phyloP scores from a whole-genome alignment of 2,888 invertebrate genomes.

The Agrotis exclamationis region DNA sequence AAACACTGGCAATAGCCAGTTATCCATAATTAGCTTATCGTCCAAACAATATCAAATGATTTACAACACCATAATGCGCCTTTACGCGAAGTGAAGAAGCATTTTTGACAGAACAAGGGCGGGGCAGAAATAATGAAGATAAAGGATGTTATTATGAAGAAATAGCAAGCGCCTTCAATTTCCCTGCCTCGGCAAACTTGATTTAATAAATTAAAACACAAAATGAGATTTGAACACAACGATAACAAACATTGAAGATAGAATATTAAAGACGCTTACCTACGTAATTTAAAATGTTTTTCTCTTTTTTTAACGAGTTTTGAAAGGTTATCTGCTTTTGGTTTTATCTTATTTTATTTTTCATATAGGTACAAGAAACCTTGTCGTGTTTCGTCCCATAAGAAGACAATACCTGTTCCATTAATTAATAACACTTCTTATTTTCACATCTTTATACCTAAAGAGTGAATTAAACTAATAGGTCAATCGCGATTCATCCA shows the following conservation, averaged over 20 bases:
- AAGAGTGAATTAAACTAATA: no score
- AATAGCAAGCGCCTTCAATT: constrained; percentile 63
- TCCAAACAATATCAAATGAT: constrained; percentile 55
- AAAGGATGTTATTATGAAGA: constrained; percentile 61
- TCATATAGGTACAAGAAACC: no score
- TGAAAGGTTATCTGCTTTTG: constrained; percentile 1
- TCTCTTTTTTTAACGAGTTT: constrained; percentile 12
- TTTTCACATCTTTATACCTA: no score
- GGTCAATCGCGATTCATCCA: no score
- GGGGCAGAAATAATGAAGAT: constrained; percentile 64
- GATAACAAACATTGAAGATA: constrained; percentile 51
- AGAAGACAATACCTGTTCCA: no score
- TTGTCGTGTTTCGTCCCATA: no score
- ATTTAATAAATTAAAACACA: constrained; percentile 67
- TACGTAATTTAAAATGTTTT: constrained; percentile 26
- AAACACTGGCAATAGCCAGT: no score
- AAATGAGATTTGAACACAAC: constrained; percentile 60
- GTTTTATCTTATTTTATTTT: no score
- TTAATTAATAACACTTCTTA: no score
- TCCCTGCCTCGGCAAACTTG: constrained; percentile 48
- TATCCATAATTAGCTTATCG: constrained; percentile 48
- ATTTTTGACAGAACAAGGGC: constrained; percentile 60
- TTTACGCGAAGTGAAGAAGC: constrained; percentile 48
- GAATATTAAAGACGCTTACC: constrained; percentile 38
- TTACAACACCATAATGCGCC: constrained; percentile 47